phyloP scores from a whole-genome alignment of 2,113 vertebrate species.

The Ibidorhyncha struthersii region DNA sequence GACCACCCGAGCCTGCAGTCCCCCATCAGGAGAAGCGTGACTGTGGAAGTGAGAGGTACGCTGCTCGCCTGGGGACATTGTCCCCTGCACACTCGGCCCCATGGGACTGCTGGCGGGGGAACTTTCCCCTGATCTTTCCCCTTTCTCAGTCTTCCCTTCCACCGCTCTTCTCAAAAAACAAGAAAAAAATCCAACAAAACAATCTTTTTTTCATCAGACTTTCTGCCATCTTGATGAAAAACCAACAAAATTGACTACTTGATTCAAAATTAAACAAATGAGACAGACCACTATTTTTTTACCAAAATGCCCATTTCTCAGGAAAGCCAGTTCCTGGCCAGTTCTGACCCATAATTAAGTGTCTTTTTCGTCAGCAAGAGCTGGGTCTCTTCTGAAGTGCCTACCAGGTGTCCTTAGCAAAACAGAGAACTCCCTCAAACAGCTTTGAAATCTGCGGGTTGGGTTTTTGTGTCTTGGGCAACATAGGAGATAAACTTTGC shows the following conservation, averaged over 20 bases:
- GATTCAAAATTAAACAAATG: neutral
- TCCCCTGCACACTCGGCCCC: neutral
- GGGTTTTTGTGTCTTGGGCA: neutral
- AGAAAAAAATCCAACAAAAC: neutral
- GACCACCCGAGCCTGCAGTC: constrained; percentile 70
- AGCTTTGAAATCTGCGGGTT: neutral
- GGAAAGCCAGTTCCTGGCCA: neutral
- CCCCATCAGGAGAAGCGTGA: constrained; percentile 75
- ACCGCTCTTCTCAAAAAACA: neutral
- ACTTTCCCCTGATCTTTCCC: neutral
- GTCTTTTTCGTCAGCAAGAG: neutral
- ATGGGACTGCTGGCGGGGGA: neutral
- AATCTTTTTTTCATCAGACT: neutral
- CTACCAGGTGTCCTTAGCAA: neutral
- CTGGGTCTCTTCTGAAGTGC: neutral
- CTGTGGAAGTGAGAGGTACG: constrained; percentile 70
- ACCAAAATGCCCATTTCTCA: neutral
- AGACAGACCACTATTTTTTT: neutral
- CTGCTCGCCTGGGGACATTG: neutral
- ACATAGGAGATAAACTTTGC: neutral
- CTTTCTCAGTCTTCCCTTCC: neutral
- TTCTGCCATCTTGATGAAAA: neutral
- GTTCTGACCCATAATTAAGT: neutral
- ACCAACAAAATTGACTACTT: neutral
- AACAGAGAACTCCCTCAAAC: neutral